Evolutionary conservation across 2,113 vertebrate species (phyloP), one percentile per base, ranked within the genome.

Genomic region (Rutilus rutilus): DNA sequence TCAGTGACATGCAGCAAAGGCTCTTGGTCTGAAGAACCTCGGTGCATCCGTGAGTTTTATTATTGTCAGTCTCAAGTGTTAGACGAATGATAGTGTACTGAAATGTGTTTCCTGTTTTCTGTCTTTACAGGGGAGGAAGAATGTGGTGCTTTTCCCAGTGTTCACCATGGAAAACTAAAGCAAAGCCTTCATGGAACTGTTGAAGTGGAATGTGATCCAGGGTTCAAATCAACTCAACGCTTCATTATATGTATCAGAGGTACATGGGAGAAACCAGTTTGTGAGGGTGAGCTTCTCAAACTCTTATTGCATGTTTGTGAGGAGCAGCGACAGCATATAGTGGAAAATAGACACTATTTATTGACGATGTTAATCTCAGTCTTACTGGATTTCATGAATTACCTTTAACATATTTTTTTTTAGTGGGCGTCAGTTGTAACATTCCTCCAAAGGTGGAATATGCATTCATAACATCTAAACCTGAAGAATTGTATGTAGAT

Each of bases 361-460:
- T 21, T 1, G 10, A 19, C 7, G 23, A 21, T 23, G 21, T 23
- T 71, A 39, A 39, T 0, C 36, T 42, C 30, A 10, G 8, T 71
- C 36, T 39, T 39, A 39, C 36, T 39, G 6, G 36, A 39, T 39
- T 39, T 12, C 10, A 25, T 23, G 1, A n/a, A n/a, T 25, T 27
- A 5, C 60, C 8, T 1, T n/a, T 1, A 39, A 3, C 2, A 9
- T 60, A 4, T 8, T 27, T 62, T 19, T 57, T 1, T 25, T 60
- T n/a, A 25, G 59, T 11, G 23, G 57, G 0, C 23, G 23, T 59
- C 5, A 5, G 0, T 5, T 94, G 92, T 71, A 1, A 0, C 0
- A 27, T 60, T 23, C 92, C 92, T 67, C 82, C 62, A 17, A 50
- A 54, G 57, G 80, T 92, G 27, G 10, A 78, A 2, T 88, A 93